These are phyloP conservation scores for Stichopus chloronotus DNA, from an alignment of 35 echinoderm and acorn worm genomes.

Conservation along the genomic window DNA sequence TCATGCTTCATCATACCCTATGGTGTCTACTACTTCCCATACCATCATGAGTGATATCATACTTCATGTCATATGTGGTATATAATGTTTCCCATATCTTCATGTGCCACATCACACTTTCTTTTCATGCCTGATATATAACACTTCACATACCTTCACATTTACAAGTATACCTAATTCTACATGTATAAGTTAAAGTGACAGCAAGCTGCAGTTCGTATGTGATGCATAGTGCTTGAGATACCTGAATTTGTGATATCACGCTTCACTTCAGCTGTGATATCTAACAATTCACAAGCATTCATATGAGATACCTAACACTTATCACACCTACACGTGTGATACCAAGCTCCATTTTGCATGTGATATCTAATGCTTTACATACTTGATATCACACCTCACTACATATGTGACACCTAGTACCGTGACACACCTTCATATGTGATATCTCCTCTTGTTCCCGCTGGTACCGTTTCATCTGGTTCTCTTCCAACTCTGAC, in stretches of 20 bases:
- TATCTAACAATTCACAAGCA: background rate
- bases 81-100: no score
- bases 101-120: no score
- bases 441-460: slow-evolving; percentile 90
- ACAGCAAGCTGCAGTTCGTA: no score
- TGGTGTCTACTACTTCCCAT: no score
- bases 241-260: background rate
- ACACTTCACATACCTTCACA: background rate
- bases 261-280: background rate
- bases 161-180: background rate
- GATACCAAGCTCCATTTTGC: background rate
- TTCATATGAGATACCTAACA: background rate
- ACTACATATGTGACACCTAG: background rate
- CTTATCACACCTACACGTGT: background rate
- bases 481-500: slow-evolving; percentile 88
- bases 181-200: no score
- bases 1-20: no score
- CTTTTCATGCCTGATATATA: no score
- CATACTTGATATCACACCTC: no score
- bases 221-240: no score
- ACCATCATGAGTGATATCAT: no score
- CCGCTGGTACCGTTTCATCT: slow-evolving; percentile 85
- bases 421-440: slow-evolving; percentile 81
- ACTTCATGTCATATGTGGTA: no score
- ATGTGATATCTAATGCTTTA: no score